phyloP scores from a whole-genome alignment of 2,888 invertebrate species.

The Nomada lathburiana region DNA sequence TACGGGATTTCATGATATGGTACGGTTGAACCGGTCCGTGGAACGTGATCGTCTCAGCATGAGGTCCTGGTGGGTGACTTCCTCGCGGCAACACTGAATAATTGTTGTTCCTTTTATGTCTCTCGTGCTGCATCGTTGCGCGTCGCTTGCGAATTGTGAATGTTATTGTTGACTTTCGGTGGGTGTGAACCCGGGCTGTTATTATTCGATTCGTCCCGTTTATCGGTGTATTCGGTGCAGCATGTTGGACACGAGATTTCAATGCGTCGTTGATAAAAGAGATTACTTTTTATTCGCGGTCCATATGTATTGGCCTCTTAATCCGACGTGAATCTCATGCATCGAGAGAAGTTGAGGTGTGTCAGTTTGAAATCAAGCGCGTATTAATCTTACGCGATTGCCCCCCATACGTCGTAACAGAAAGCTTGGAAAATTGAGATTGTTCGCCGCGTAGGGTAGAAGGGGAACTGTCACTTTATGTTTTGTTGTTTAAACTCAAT shows the following conservation, averaged over 20 bases:
- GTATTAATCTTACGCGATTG: background rate
- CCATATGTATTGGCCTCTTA: background rate
- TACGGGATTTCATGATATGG: constrained; percentile 39
- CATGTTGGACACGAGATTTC: background rate
- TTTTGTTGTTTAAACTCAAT: constrained; percentile 56
- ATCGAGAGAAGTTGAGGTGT: background rate
- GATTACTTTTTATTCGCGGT: background rate
- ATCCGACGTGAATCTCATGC: background rate
- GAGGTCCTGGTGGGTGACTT: constrained; percentile 64
- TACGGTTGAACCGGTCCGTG: constrained; percentile 61
- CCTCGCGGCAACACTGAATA: constrained; percentile 60
- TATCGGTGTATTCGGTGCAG: background rate
- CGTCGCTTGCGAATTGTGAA: constrained; percentile 1
- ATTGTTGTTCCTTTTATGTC: constrained; percentile 56
- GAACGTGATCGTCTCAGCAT: constrained; percentile 67
- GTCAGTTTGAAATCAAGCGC: background rate
- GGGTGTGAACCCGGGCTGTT: constrained; percentile 39
- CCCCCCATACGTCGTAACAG: no score
- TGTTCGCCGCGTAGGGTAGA: background rate
- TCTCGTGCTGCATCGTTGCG: constrained; percentile 27
- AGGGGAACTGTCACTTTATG: constrained; percentile 7
- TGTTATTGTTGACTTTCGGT: constrained; percentile 46
- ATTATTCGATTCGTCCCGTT: constrained; percentile 32
- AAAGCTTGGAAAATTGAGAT: background rate
- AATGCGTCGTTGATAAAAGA: background rate